These are phyloP conservation scores for Diplodus sargus DNA, from an alignment of 2,797 vertebrate genomes.

Conservation along the genomic window DNA sequence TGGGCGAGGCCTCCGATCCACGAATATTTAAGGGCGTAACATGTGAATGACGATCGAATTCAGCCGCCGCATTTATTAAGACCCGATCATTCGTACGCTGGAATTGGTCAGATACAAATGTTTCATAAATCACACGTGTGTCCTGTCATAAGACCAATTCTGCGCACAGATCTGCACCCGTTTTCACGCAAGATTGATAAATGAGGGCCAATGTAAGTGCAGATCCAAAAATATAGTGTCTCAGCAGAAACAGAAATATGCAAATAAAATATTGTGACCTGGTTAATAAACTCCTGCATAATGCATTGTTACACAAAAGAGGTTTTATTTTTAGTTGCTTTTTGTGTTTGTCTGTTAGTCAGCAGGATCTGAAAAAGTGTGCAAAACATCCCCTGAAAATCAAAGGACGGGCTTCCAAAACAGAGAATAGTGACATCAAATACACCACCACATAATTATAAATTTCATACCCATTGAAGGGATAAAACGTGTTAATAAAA, in stretches of 20 bases:
- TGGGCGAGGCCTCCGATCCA: too few species aligned
- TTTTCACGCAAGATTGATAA: too few species aligned
- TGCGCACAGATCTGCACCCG: too few species aligned
- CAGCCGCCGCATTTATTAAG: too few species aligned
- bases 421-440: not conserved
- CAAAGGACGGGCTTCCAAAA: not conserved
- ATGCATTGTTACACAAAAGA: slow-evolving; percentile 41
- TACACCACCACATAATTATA: not conserved
- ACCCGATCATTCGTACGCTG: too few species aligned
- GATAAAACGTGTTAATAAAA: not conserved
- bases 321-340: slow-evolving; percentile 41
- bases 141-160: too few species aligned
- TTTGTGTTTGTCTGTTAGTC: slow-evolving; percentile 41
- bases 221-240: slow-evolving; percentile 1
- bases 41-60: too few species aligned
- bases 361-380: slow-evolving; percentile 33
- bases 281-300: slow-evolving; percentile 50
- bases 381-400: slow-evolving; percentile 13
- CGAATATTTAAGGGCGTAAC: too few species aligned
- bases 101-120: too few species aligned
- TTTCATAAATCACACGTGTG: too few species aligned
- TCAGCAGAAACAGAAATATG: slow-evolving; percentile 23
- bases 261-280: slow-evolving; percentile 37
- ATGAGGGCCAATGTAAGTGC: not conserved
- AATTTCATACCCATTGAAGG: not conserved